Evolutionary conservation across 2,113 vertebrate species (phyloP).

Genomic region (Astatoreochromis straeleni): DNA sequence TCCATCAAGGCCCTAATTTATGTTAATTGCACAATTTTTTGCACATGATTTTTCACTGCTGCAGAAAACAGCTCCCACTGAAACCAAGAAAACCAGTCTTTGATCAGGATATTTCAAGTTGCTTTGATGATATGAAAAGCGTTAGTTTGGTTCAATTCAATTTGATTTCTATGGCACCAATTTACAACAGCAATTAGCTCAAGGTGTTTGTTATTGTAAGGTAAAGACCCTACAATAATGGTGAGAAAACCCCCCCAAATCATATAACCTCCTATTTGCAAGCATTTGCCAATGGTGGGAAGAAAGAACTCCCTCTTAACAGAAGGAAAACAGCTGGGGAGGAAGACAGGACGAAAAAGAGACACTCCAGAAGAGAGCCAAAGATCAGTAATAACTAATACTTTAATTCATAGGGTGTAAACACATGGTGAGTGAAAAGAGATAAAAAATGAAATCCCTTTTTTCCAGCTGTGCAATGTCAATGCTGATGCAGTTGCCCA

Average conservation of each 20-base stretch:
- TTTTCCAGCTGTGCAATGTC: background rate
- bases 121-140: background rate
- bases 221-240: background rate
- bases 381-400: background rate
- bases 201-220: background rate
- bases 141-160: background rate
- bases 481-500: background rate
- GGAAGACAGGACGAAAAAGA: background rate
- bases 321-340: background rate
- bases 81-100: background rate
- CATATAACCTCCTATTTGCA: background rate
- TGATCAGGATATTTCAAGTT: background rate
- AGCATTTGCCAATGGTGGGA: background rate
- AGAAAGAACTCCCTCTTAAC: background rate
- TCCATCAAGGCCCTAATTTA: background rate
- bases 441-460: background rate
- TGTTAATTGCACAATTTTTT: background rate
- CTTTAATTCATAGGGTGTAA: background rate
- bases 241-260: background rate
- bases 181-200: background rate
- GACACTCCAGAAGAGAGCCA: background rate
- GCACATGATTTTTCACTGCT: background rate
- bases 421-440: background rate
- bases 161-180: background rate
- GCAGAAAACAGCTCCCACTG: background rate